Percentiles rank a stretch among this genome's conserved stretches.
These are phyloP conservation scores for Haplochromis vanheusdeni DNA, from an alignment of 2,113 vertebrate species.

Conservation along the genomic window DNA sequence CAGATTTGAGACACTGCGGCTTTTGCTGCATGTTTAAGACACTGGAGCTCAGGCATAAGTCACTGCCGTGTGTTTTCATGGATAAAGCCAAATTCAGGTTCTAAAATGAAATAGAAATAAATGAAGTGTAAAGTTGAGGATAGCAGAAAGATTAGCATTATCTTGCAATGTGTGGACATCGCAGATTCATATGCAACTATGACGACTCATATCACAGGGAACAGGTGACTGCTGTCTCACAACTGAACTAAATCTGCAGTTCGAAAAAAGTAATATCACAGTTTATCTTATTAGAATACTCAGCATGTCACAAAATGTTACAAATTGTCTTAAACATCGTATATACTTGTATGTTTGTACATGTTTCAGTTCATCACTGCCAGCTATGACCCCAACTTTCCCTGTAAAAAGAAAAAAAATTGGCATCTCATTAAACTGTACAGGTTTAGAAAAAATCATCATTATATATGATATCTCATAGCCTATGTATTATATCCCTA, in stretches of 20 bases:
- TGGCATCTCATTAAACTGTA: neutral
- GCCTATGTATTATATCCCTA: neutral
- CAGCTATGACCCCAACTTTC: neutral
- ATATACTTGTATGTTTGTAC: neutral
- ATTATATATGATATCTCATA: neutral
- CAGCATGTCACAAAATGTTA: neutral
- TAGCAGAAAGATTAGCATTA: neutral
- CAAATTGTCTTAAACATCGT: fast-evolving
- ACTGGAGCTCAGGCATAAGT: fast-evolving
- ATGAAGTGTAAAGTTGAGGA: fast-evolving
- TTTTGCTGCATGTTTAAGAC: neutral
- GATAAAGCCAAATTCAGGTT: neutral
- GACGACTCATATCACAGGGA: neutral
- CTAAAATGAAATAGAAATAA: neutral
- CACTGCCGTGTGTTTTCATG: neutral
- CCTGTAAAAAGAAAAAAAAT: neutral
- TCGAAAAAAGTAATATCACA: fast-evolving
- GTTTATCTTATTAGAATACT: neutral
- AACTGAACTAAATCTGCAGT: neutral
- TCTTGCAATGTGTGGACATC: fast-evolving
- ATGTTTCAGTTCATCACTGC: neutral
- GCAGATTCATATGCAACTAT: neutral
- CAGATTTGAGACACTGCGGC: neutral
- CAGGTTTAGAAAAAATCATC: neutral
- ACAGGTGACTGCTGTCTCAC: neutral